Base-by-base conservation (phyloP, 2,888 invertebrate genomes). In the Microdon myrmicae region DNA sequence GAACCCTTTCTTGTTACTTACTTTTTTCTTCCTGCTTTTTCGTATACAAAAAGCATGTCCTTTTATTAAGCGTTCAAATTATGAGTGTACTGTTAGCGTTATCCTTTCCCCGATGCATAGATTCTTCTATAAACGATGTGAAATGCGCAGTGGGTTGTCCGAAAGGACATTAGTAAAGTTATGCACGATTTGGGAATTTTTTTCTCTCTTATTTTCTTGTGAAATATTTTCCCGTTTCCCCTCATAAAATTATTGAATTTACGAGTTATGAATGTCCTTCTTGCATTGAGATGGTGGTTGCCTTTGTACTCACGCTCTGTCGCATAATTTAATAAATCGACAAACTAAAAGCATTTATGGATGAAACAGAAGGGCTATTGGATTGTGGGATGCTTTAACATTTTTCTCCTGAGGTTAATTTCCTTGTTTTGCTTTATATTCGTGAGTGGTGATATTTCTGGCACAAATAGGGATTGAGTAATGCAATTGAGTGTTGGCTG, bases 51-150 rank as follows among this genome's bases (percentile, higher is more conserved):
- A 47, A 34, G 51, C 37, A 13, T 37, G 64, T 47, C 45, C 45
- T 64, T 58, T 53, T 64, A 64, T 58, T 58, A 64, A 41, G 41
- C 58, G 51, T 47, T 58, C 26, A 32, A 53, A 47, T 53, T 64
- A 53, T 64, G 64, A 58, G 58, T 53, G 58, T 58, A 51, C 64
- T 64, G 41, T 47, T 56, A 64, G 47, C 23, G 43, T 41, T 64
- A 9, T 17, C 31, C 34, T 6, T 23, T 56, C 32, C 20, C 22
- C 3, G 10, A 23, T 7, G 2, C 19, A 39, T 31, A 29, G 20
- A 7, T 16, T 31, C 35, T 31, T 34, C 34, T 16, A 13, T 5
- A 19, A 28, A 12, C 20, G 25, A 32, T 60, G 26, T 34, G 44
- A 49, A 34, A 44, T 49, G 39, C 31, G 29, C 28, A 14, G 12